These are phyloP conservation scores for Tadarida brasiliensis DNA, from an alignment of 2,797 vertebrate species.

Conservation along the genomic window DNA sequence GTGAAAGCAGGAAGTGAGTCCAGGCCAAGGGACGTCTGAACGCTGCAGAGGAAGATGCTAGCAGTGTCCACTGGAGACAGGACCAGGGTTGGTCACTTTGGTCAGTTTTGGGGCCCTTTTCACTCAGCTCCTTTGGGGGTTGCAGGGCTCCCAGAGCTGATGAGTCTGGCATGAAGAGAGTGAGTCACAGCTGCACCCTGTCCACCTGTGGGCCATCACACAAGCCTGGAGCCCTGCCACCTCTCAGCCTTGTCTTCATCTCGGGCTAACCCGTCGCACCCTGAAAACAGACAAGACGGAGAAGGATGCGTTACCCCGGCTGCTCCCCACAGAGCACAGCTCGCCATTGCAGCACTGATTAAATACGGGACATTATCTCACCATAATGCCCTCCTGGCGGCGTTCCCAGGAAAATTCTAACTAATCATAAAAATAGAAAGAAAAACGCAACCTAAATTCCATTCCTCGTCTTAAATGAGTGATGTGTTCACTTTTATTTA, in stretches of 20 bases:
- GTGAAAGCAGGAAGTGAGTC: constrained; percentile 1
- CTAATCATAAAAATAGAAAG: constrained; percentile 85
- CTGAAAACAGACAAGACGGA: constrained; percentile 83
- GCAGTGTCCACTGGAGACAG: neutral
- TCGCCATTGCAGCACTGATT: constrained; percentile 73
- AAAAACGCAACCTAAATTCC: constrained; percentile 84
- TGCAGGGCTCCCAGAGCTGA: constrained; percentile 73
- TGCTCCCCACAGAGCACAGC: constrained; percentile 62
- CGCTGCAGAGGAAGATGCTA: neutral
- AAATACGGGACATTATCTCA: constrained; percentile 84
- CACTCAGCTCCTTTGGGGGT: constrained; percentile 52
- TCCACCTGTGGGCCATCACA: constrained; percentile 21
- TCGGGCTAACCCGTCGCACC: constrained; percentile 70
- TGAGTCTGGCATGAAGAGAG: constrained; percentile 23
- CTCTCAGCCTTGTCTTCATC: constrained; percentile 77
- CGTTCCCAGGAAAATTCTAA: constrained; percentile 84
- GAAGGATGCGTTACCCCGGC: constrained; percentile 74
- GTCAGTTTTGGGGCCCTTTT: constrained; percentile 41
- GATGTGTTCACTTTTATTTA: constrained; percentile 86
- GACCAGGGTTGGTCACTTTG: constrained; percentile 51
- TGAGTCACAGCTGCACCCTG: constrained; percentile 74
- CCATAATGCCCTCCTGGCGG: constrained; percentile 75
- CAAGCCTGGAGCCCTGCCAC: neutral
- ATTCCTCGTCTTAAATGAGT: constrained; percentile 84
- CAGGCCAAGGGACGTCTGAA: neutral